Evolutionary conservation across 2,888 invertebrate genomes (phyloP).

Genomic region (Stegana nigrithorax): DNA sequence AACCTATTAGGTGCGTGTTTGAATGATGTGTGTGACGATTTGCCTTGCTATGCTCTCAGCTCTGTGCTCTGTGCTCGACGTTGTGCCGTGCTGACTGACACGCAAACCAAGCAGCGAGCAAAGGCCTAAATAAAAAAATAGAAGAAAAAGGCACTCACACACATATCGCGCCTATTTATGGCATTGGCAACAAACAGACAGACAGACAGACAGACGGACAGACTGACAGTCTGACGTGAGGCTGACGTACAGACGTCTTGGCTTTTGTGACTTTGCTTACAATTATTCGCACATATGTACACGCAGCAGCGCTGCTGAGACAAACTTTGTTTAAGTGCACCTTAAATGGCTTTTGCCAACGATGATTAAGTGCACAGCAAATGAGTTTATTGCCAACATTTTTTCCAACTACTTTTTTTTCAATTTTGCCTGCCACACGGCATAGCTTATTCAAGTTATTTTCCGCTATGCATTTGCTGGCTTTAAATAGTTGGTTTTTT

Average conservation of each 20-base stretch:
- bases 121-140: too few relatives aligned
- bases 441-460: neutral
- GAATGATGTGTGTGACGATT: too few relatives aligned
- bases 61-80: neutral
- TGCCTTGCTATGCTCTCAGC: too few relatives aligned
- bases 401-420: neutral
- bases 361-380: slow-evolving; percentile 15
- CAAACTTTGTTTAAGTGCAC: neutral
- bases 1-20: slow-evolving; percentile 31
- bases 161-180: neutral
- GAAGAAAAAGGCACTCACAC: neutral
- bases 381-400: slow-evolving; percentile 13
- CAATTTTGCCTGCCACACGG: neutral
- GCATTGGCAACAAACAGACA: too few relatives aligned
- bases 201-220: neutral
- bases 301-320: neutral
- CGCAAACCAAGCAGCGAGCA: slow-evolving; percentile 7
- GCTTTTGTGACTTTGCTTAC: neutral
- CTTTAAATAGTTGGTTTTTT: too few relatives aligned
- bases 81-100: neutral
- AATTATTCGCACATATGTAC: slow-evolving; percentile 6
- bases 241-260: slow-evolving; percentile 1
- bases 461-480: too few relatives aligned
- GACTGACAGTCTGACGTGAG: neutral
- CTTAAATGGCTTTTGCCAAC: slow-evolving; percentile 2